phyloP scores from a whole-genome alignment of 2,888 invertebrate genomes.

The Sphaerophoria taeniata region DNA sequence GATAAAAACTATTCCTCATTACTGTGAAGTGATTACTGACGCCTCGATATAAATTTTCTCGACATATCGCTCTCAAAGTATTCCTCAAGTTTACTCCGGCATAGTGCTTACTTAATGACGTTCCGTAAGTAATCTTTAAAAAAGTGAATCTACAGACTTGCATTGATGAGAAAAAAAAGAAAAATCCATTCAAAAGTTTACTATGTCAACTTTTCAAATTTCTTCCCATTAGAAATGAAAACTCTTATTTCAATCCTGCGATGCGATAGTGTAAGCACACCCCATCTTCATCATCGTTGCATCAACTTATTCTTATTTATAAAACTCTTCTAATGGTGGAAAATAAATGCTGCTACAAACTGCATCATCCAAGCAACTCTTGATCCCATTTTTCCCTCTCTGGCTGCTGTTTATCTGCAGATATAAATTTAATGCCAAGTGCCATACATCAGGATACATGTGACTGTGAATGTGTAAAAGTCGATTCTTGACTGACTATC shows the following conservation, averaged over 20 bases:
- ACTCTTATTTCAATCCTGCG: neutral
- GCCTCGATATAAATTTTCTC: too few relatives aligned
- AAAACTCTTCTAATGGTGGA: constrained; percentile 19
- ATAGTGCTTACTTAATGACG: too few relatives aligned
- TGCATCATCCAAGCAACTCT: constrained; percentile 46
- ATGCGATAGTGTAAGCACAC: neutral
- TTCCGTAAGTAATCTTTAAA: too few relatives aligned
- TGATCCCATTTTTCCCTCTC: constrained; percentile 38
- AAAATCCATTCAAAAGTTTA: too few relatives aligned
- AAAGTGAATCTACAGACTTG: too few relatives aligned
- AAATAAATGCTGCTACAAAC: constrained; percentile 9
- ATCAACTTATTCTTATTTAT: constrained; percentile 21
- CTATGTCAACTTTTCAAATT: neutral
- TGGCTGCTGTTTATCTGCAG: too few relatives aligned
- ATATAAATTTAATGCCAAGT: neutral
- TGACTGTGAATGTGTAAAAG: neutral
- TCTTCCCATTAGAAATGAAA: neutral
- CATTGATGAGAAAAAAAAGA: too few relatives aligned
- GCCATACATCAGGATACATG: neutral
- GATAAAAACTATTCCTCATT: too few relatives aligned
- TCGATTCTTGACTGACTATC: constrained; percentile 29
- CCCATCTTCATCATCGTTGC: too few relatives aligned
- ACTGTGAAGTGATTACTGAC: too few relatives aligned
- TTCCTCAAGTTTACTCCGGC: too few relatives aligned
- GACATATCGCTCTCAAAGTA: too few relatives aligned